A percentile compares a stretch with the other conserved stretches of the same genome.
These are phyloP conservation scores for Rhogogaster chlorosoma DNA, from an alignment of 2,888 invertebrate genomes.

Conservation along the genomic window DNA sequence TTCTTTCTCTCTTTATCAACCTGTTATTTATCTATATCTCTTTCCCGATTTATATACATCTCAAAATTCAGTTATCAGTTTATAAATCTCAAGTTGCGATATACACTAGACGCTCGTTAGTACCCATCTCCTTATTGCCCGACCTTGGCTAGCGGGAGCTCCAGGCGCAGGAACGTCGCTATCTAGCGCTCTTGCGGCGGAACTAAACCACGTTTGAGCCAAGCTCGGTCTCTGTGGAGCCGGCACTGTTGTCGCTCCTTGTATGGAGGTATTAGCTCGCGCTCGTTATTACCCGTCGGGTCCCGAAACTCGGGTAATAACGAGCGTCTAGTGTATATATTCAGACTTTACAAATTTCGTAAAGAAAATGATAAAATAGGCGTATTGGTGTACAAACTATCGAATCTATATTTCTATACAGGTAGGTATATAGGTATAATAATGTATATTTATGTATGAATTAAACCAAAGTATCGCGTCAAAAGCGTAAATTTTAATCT, in stretches of 20 bases:
- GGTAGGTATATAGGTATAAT: neutral
- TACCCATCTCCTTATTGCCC: too few species aligned
- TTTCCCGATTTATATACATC: neutral
- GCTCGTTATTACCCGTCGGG: too few species aligned
- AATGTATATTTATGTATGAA: neutral
- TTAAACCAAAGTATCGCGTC: neutral
- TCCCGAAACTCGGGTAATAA: too few species aligned
- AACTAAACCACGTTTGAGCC: too few species aligned
- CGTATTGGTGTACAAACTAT: neutral
- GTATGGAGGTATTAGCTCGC: too few species aligned
- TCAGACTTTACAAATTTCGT: neutral
- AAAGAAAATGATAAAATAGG: neutral
- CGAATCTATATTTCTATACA: neutral
- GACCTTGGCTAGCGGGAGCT: too few species aligned
- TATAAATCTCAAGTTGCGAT: neutral
- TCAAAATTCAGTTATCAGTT: neutral
- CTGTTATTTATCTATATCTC: neutral
- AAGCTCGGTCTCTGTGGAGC: too few species aligned
- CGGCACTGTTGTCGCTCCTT: too few species aligned
- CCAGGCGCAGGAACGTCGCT: too few species aligned
- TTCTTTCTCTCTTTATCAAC: constrained; percentile 35
- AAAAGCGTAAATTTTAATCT: neutral
- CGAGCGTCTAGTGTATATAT: too few species aligned
- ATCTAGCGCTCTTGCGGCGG: too few species aligned
- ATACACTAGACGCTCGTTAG: too few species aligned